Evolutionary conservation across 2,888 invertebrate genomes (phyloP), one percentile per base, ranked within the genome.

Genomic region (Polydrusus tereticollis): DNA sequence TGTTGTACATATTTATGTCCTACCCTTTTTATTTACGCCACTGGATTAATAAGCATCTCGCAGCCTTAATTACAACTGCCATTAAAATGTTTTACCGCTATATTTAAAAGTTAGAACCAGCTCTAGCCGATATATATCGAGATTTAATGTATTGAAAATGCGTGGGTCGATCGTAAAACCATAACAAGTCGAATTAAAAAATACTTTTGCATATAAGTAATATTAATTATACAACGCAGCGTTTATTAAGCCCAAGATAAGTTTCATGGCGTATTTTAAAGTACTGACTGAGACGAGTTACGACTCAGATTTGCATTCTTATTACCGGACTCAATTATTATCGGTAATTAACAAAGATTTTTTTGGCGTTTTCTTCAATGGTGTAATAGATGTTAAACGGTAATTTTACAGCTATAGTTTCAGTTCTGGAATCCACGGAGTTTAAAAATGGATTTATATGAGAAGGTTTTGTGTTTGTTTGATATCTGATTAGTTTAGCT

Each of bases 391-490:
- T 6, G 6, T 36, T 36, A 10, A 36, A 36, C 36, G 57, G 41
- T 21, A 36, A 66, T 66, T 57, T 66, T 66, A 66, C 29, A 29
- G 65, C 43, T 41, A 16, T 43, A 16, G 57, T 57, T 66, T 66
- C 65, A 55, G 38, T 57, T 57, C 23, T 29, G 57, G 23, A 66
- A 41, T 57, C 26, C 16, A 41, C 36, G n/a, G n/a, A n/a, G n/a
- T 29, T 18, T 21, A 21, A 20, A 12, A 20, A 50, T 4, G 6
- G n/a, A 20, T 50, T 20, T 50, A 50, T 62, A 45, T 62, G 62
- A 18, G 62, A 62, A 18, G 62, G 26, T 62, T 62, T 21, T 62
- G 5, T 36, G n/a, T n/a, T 36, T 36, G 36, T 36, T 36, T 12
- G 2, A 10, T 36, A 10, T 36, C 8, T 10, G 12, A 36, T 36